These are phyloP conservation scores for Oscheius sp. DNA, from an alignment of 2,888 invertebrate species.

Conservation along the genomic window DNA sequence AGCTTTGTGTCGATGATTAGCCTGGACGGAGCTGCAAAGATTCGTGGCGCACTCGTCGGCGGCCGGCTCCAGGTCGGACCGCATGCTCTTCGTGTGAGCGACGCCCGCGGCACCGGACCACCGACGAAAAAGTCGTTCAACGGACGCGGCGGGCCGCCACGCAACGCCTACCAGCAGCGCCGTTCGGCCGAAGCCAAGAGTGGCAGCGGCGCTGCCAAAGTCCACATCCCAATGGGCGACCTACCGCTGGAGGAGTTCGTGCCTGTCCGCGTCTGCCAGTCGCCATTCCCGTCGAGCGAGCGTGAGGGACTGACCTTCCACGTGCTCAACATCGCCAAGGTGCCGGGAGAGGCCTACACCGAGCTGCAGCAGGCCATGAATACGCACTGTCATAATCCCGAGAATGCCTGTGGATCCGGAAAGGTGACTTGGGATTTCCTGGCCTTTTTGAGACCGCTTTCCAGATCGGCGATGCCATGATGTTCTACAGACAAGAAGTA, in stretches of 20 bases:
- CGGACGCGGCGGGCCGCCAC: background rate
- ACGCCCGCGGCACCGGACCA: conserved; percentile 10
- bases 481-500: conserved; percentile 14
- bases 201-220: background rate
- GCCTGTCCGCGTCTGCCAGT: background rate
- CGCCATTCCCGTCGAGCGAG: conserved; percentile 17
- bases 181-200: conserved; percentile 7
- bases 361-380: conserved; percentile 26
- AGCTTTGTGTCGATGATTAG: conserved; percentile 35
- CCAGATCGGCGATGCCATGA: conserved; percentile 15
- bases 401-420: background rate
- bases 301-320: conserved; percentile 29
- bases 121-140: background rate
- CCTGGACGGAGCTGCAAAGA: conserved; percentile 20
- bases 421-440: conserved; percentile 1
- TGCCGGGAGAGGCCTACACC: conserved; percentile 14
- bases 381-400: conserved; percentile 9
- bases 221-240: background rate
- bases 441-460: background rate
- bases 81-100: conserved; percentile 18
- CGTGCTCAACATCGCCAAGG: background rate
- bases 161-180: conserved; percentile 5
- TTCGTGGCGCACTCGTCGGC: conserved; percentile 10
- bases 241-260: background rate
- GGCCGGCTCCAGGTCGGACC: conserved; percentile 19